A percentile compares a stretch with the other conserved stretches of the same genome.
Evolutionary conservation across 2,113 vertebrate species (phyloP).

Genomic region (Lepidothrix coronata): DNA sequence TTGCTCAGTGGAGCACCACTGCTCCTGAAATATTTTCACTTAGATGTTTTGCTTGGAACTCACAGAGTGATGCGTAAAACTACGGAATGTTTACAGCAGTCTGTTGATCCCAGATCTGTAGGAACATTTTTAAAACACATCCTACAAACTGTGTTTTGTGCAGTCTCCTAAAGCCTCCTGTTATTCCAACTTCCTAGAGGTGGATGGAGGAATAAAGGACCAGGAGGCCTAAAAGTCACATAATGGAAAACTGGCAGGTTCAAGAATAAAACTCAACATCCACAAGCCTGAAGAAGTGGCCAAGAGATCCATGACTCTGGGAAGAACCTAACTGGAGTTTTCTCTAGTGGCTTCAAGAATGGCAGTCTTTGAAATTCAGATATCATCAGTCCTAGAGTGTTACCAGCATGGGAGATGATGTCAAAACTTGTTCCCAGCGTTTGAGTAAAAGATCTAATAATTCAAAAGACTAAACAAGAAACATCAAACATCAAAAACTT

Average conservation of each 20-base stretch:
- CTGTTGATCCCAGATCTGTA: not conserved
- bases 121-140: not conserved
- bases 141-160: not conserved
- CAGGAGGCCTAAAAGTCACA: not conserved
- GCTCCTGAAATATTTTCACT: not conserved
- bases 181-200: not conserved
- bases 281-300: not conserved
- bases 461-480: constrained; percentile 46
- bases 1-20: not conserved
- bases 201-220: not conserved
- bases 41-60: not conserved
- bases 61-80: not conserved
- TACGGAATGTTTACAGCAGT: not conserved
- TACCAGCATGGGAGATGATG: not conserved
- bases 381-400: not conserved
- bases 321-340: not conserved
- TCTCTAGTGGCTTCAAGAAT: not conserved
- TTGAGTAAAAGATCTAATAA: constrained; percentile 50
- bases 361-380: not conserved
- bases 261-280: not conserved
- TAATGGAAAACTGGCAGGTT: not conserved
- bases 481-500: constrained; percentile 11
- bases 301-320: not conserved
- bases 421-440: constrained; percentile 10
- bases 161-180: not conserved